These are phyloP conservation scores for Eudemis profundana DNA, from an alignment of 2,888 invertebrate species.

Conservation along the genomic window DNA sequence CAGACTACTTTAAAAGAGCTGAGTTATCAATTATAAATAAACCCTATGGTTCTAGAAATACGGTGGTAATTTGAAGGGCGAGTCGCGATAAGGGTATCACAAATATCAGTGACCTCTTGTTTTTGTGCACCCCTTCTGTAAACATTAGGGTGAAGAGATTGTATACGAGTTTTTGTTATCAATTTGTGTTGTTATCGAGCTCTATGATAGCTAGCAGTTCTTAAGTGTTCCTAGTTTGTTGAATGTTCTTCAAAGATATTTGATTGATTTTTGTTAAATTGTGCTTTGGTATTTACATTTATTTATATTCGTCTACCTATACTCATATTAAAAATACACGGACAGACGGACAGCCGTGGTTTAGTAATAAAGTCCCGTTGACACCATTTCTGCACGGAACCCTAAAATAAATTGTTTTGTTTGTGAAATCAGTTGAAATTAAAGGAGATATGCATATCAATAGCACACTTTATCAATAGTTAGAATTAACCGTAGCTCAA, in stretches of 20 bases:
- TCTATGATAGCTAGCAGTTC: slow-evolving; percentile 10
- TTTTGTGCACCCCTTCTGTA: slow-evolving; percentile 41
- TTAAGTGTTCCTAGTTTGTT: slow-evolving; percentile 6
- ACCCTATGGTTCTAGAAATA: background rate
- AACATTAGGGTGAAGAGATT: slow-evolving; percentile 38
- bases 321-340: no score
- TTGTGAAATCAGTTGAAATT: no score
- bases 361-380: background rate
- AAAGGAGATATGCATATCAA: background rate
- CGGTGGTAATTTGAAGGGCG: slow-evolving; percentile 9
- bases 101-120: slow-evolving; percentile 42
- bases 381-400: no score
- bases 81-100: slow-evolving; percentile 24
- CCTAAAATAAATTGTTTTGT: no score
- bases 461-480: background rate
- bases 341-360: no score
- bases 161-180: slow-evolving; percentile 33
- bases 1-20: slow-evolving; percentile 7
- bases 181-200: slow-evolving; percentile 15
- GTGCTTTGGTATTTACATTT: background rate
- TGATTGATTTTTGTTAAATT: no score
- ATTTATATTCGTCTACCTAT: no score
- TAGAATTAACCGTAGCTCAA: background rate
- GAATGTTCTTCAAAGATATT: no score
- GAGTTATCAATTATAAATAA: background rate